phyloP scores from a whole-genome alignment of 2,888 invertebrate genomes.

The Diloba caeruleocephala region DNA sequence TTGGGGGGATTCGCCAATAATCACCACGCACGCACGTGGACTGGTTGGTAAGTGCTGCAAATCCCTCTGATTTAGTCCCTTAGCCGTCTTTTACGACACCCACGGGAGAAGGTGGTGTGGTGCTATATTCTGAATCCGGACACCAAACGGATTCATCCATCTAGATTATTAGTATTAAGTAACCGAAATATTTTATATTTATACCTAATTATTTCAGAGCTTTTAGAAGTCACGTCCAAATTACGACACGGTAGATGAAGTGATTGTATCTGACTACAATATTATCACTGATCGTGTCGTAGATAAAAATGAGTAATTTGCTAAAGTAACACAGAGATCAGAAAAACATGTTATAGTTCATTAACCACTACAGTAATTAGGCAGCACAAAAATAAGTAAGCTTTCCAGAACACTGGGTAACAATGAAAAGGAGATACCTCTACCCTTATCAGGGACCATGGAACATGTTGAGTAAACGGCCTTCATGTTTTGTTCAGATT shows the following conservation, averaged over 20 bases:
- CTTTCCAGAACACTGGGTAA: constrained; percentile 8
- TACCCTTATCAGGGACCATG: constrained; percentile 43
- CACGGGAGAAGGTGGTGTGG: no score
- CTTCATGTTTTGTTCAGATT: constrained; percentile 45
- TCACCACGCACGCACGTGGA: no score
- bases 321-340: neutral
- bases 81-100: no score
- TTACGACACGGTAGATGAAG: constrained; percentile 12
- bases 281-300: constrained; percentile 9
- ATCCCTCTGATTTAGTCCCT: no score
- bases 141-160: no score
- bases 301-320: constrained; percentile 9
- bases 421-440: constrained; percentile 19
- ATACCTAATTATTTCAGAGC: neutral
- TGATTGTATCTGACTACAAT: constrained; percentile 9
- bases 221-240: constrained; percentile 37
- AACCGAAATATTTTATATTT: neutral
- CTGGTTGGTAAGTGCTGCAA: no score
- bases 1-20: no score
- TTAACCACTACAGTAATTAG: constrained; percentile 9
- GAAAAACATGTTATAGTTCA: constrained; percentile 1
- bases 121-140: no score
- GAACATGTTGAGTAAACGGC: constrained; percentile 41
- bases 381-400: constrained; percentile 14
- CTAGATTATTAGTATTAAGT: no score